Evolutionary conservation across 2,888 invertebrate species (phyloP), one percentile per base, ranked within the genome.

Genomic region (Zaprionus obscuricornis): DNA sequence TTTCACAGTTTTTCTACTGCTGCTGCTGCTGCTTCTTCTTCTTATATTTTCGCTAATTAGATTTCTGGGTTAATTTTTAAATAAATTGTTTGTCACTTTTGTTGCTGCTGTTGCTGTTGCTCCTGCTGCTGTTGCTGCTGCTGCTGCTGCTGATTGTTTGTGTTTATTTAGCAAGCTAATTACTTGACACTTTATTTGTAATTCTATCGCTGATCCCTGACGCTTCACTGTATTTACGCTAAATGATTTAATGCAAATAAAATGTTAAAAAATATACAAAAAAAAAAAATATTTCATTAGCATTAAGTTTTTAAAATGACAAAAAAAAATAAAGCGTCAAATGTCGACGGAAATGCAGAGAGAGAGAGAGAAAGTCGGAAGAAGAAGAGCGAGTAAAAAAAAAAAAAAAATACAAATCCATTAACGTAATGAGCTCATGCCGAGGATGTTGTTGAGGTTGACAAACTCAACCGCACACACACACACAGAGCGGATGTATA

Each of bases 21-120:
- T 6, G 14, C 4, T 8, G 3, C 27, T 46, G 46, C 47, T 36
- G 22, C 42, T 27, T 16, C 36, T 18, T 39, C 43, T 56, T 18
- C 46, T 49, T 14, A n/a, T 51, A 18, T 60, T 50, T 54, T 56
- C 52, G 59, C 74, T 86, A 86, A 86, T 85, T 85, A 86, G 82
- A 84, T 85, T 86, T 86, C 82, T 86, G 72, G 85, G 86, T 86
- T 86, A 86, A 74, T 79, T 72, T 77, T 71, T 59, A n/a, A n/a
- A n/a, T 46, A 60, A 70, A 72, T 66, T 67, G 65, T 67, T 76
- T 64, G 68, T 57, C 52, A 58, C 72, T 70, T 72, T 46, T 49
- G 43, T 42, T 29, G 3, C 22, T 27, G 20, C 14, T 40, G 33
- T 43, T 27, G 17, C 29, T 16, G 16, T 18, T 13, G 17, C 7